A percentile compares a stretch with the other conserved stretches of the same genome.
These are phyloP conservation scores for Coregonus sp. DNA, from an alignment of 2,797 vertebrate species.

Conservation along the genomic window DNA sequence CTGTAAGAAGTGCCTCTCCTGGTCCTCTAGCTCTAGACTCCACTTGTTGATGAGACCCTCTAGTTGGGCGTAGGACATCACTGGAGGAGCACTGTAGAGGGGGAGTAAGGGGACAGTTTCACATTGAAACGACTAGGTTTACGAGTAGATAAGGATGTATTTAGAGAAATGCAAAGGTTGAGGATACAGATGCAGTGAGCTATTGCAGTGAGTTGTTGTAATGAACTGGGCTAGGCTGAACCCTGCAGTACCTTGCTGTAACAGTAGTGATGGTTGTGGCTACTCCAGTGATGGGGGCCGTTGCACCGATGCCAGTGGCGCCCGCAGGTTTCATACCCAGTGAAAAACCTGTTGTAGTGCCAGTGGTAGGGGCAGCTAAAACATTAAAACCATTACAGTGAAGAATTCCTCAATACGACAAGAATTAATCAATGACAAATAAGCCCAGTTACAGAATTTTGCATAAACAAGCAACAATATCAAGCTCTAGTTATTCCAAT, in stretches of 20 bases:
- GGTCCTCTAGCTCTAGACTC: slow-evolving; percentile 96
- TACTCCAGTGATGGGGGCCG: slow-evolving; percentile 19
- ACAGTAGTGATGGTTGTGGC: slow-evolving; percentile 30
- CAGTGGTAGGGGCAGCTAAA: slow-evolving; percentile 49
- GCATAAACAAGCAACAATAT: background rate
- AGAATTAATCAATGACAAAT: background rate
- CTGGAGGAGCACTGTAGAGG: slow-evolving; percentile 65
- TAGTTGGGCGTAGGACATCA: slow-evolving; percentile 92
- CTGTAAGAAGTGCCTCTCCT: slow-evolving; percentile 94
- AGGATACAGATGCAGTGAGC: background rate
- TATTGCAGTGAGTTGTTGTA: background rate
- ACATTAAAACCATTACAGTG: background rate
- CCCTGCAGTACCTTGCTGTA: slow-evolving; percentile 26
- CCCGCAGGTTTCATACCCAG: slow-evolving; percentile 68
- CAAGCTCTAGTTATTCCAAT: background rate
- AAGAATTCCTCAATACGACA: background rate
- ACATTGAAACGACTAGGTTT: background rate
- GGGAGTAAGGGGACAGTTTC: background rate
- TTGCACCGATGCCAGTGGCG: slow-evolving; percentile 13
- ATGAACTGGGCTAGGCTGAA: background rate
- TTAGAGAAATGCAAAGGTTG: background rate
- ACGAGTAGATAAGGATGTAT: background rate
- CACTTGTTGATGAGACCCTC: slow-evolving; percentile 97
- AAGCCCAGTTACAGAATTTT: background rate
- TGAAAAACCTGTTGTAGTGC: slow-evolving; percentile 56